phyloP scores from a whole-genome alignment of 2,888 invertebrate genomes.

The Sepioteuthis lessoniana region DNA sequence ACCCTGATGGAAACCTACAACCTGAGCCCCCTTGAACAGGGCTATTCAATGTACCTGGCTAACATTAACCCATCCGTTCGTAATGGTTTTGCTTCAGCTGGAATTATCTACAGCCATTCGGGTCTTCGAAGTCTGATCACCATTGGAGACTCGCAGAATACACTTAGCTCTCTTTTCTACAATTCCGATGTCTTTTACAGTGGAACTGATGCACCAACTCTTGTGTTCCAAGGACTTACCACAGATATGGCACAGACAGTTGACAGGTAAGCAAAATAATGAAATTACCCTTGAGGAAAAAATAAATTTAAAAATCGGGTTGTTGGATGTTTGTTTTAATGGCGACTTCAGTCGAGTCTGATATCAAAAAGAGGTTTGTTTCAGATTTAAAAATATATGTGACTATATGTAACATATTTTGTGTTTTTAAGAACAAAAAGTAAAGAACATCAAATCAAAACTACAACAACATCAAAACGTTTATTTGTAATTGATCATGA shows the following conservation, averaged over 20 bases:
- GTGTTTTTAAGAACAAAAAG: no score
- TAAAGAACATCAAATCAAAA: no score
- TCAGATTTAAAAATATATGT: no score
- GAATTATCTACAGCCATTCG: slow-evolving; percentile 39
- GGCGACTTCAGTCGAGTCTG: no score
- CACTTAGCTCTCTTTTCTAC: neutral
- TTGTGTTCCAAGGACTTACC: slow-evolving; percentile 41
- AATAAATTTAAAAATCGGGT: no score
- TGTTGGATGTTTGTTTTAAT: no score
- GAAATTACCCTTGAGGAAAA: neutral
- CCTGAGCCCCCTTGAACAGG: slow-evolving; percentile 86
- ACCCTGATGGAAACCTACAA: slow-evolving; percentile 91
- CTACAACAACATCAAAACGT: no score
- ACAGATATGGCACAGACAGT: neutral
- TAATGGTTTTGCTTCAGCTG: slow-evolving; percentile 70
- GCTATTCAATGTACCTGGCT: slow-evolving; percentile 79
- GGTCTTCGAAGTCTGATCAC: slow-evolving; percentile 19
- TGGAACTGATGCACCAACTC: slow-evolving; percentile 38
- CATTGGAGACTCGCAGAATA: slow-evolving; percentile 24
- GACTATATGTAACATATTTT: no score
- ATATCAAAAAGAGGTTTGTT: no score
- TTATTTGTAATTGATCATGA: no score
- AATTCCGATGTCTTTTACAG: slow-evolving; percentile 39
- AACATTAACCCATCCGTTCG: slow-evolving; percentile 62
- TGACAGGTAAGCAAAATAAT: neutral